phyloP scores from a whole-genome alignment of 2,113 vertebrate species.

The Oreochromis niloticus region DNA sequence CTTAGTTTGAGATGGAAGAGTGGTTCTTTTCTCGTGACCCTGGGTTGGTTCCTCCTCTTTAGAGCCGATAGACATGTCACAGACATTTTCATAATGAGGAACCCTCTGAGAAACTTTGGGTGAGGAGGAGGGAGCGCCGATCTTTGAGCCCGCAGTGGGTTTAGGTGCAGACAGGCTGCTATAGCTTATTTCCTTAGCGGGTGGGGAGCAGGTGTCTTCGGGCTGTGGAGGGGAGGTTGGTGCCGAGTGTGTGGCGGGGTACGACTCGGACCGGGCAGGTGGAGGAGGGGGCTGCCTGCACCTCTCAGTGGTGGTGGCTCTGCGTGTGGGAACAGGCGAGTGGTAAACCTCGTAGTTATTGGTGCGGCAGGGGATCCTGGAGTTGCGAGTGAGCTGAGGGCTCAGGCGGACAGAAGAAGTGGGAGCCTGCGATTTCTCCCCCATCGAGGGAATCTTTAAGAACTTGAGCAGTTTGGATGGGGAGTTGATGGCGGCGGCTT shows the following conservation, averaged over 20 bases:
- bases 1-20: slow-evolving; percentile 54
- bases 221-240: slow-evolving; percentile 73
- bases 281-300: slow-evolving; percentile 66
- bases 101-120: slow-evolving; percentile 53
- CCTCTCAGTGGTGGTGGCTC: slow-evolving; percentile 71
- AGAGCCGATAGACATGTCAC: slow-evolving; percentile 15
- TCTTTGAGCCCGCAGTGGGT: slow-evolving; percentile 42
- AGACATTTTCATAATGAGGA: slow-evolving; percentile 74
- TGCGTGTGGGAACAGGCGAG: slow-evolving; percentile 76
- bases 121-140: slow-evolving; percentile 30
- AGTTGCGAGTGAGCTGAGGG: slow-evolving; percentile 85
- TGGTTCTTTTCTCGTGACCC: slow-evolving; percentile 58
- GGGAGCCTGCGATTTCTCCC: slow-evolving; percentile 68
- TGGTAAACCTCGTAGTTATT: slow-evolving; percentile 86
- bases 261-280: slow-evolving; percentile 66
- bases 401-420: slow-evolving; percentile 78
- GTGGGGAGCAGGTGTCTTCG: slow-evolving; percentile 54
- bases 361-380: slow-evolving; percentile 87
- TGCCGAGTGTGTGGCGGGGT: slow-evolving; percentile 71
- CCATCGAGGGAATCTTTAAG: slow-evolving; percentile 80
- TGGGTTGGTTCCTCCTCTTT: slow-evolving; percentile 32
- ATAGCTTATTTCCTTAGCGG: slow-evolving; percentile 61
- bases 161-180: slow-evolving; percentile 68
- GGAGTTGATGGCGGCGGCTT: slow-evolving; percentile 75
- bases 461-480: slow-evolving; percentile 86